phyloP scores from a whole-genome alignment of 2,888 invertebrate species.

The Thereva unica region DNA sequence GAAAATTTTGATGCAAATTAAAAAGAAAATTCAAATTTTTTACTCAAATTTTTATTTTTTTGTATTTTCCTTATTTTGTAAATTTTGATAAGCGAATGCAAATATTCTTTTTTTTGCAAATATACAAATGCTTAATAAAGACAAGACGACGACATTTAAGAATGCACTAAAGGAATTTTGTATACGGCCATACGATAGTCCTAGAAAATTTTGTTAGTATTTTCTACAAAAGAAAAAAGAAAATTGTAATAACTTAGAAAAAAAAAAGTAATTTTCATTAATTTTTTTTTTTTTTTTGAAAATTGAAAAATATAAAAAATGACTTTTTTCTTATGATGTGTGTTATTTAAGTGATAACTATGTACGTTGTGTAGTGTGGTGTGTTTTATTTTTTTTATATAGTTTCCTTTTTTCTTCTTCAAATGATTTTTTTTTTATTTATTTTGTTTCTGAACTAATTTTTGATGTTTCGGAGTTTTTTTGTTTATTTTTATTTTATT shows the following conservation, averaged over 20 bases:
- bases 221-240: too few relatives aligned
- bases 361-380: constrained; percentile 35
- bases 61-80: not conserved
- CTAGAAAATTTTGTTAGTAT: constrained; percentile 8
- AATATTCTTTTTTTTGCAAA: constrained; percentile 5
- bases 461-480: constrained; percentile 30
- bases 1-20: too few relatives aligned
- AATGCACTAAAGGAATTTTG: constrained; percentile 16
- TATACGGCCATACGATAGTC: constrained; percentile 17
- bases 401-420: constrained; percentile 27
- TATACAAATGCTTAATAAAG: constrained; percentile 24
- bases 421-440: constrained; percentile 38
- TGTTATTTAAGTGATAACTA: constrained; percentile 29
- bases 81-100: constrained; percentile 29
- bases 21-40: not conserved
- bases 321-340: constrained; percentile 22
- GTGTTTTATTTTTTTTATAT: constrained; percentile 22
- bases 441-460: constrained; percentile 31
- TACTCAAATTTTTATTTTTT: not conserved
- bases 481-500: constrained; percentile 30
- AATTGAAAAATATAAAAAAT: constrained; percentile 29
- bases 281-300: constrained; percentile 22
- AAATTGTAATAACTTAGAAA: constrained; percentile 1
- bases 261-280: constrained; percentile 31
- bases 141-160: constrained; percentile 20